Conservation (phyloP, 2,113 vertebrate genomes). For the Bagarius yarrelli region DNA sequence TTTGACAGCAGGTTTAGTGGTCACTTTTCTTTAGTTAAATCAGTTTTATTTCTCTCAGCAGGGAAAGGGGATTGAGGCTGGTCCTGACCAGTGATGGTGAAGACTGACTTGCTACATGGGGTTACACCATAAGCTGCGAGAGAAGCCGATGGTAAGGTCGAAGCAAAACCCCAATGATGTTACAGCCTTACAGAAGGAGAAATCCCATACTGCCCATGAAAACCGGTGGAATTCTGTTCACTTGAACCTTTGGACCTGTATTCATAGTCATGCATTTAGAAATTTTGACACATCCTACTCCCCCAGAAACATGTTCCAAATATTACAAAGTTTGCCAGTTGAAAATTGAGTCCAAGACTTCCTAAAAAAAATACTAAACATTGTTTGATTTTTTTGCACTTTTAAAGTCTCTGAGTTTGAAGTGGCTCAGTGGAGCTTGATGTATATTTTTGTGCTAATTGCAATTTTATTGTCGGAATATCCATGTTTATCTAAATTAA, state of each 20-base stretch:
- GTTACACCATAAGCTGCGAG: slow-evolving; percentile 99
- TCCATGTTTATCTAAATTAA: slow-evolving; percentile 95
- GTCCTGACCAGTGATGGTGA: slow-evolving; percentile 99
- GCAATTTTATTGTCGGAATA: slow-evolving; percentile 77
- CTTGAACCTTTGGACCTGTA: slow-evolving; percentile 58
- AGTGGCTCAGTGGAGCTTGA: slow-evolving; percentile 82
- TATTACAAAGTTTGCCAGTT: slow-evolving; percentile 68
- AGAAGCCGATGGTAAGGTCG: slow-evolving; percentile 92
- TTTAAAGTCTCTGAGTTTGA: slow-evolving; percentile 79
- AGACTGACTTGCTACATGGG: slow-evolving; percentile 99
- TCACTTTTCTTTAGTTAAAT: slow-evolving; percentile 49
- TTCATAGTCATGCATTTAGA: slow-evolving; percentile 57
- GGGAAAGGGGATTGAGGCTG: slow-evolving; percentile 98
- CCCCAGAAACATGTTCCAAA: slow-evolving; percentile 65
- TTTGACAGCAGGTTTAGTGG: background rate
- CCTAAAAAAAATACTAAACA: slow-evolving; percentile 49
- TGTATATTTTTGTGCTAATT: slow-evolving; percentile 81
- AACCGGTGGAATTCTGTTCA: slow-evolving; percentile 60
- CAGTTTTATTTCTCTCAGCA: slow-evolving; percentile 87
- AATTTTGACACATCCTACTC: slow-evolving; percentile 36
- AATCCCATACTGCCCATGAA: slow-evolving; percentile 66
- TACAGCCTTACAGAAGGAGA: slow-evolving; percentile 94
- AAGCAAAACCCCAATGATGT: slow-evolving; percentile 79
- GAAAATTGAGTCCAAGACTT: slow-evolving; percentile 63
- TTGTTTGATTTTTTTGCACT: slow-evolving; percentile 68